These are phyloP conservation scores for Neotoma lepida DNA, from an alignment of 2,113 vertebrate genomes.

Conservation along the genomic window DNA sequence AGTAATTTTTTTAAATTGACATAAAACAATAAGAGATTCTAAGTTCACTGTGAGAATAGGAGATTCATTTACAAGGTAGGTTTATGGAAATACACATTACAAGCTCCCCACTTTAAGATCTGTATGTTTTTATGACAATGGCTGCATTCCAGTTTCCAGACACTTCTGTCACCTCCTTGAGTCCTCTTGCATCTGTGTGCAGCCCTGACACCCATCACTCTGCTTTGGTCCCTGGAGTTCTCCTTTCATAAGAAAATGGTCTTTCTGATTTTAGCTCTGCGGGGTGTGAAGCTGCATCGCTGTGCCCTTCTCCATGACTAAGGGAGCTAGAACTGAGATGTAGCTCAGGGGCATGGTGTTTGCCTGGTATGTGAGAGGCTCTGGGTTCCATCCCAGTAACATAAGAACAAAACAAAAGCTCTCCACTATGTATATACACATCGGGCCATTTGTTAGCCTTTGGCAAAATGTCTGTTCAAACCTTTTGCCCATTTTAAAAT, in stretches of 20 bases:
- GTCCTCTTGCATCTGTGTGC: accelerated
- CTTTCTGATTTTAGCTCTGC: not conserved
- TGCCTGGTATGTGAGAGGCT: not conserved
- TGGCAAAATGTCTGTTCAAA: too few species aligned
- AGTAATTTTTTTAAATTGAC: not conserved
- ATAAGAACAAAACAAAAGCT: not conserved
- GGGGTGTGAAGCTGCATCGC: not conserved
- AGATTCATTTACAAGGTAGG: not conserved
- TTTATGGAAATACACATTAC: accelerated
- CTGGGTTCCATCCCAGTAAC: not conserved
- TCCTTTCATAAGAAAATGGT: not conserved
- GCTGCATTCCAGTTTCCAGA: accelerated
- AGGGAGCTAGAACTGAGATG: not conserved
- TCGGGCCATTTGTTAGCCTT: not conserved
- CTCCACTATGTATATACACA: not conserved
- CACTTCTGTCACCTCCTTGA: accelerated
- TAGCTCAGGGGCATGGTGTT: not conserved
- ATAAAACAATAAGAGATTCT: not conserved
- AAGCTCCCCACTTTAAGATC: not conserved
- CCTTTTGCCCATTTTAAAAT: not conserved
- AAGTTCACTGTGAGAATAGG: not conserved
- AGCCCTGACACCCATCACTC: accelerated
- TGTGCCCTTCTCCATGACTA: not conserved
- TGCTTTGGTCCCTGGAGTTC: not conserved
- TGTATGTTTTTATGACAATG: not conserved